Base-by-base conservation (phyloP, 2,888 invertebrate species). In the Cantharis nigra region DNA sequence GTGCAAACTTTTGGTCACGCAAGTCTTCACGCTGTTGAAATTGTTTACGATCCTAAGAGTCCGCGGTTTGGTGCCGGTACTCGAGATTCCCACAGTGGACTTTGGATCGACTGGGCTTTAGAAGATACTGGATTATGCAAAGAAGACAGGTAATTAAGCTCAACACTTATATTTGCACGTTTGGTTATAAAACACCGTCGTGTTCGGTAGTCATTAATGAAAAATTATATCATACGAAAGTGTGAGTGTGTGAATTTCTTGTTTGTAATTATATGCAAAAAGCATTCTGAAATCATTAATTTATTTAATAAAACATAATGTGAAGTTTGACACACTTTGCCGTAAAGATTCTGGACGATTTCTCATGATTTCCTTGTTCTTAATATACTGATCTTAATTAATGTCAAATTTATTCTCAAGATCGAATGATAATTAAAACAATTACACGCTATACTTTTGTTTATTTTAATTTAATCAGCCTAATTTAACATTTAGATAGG, bases 101-200 rank as follows among this genome's bases (percentile, higher is more conserved):
- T 93, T 18, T 93, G 91, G 86, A 91, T 97, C 63, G 96, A 96
- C 82, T 96, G 97, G 96, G 93, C 95, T 0, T 90, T 94, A 5
- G 96, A 96, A 83, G 93, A 94, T 82, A 92, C 94, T 63, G 92
- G 92, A 2, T 89, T 97, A 70, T 92, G 91, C 83, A 92, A 94
- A 83, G 96, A 95, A 62, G 97, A 97, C 90, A 86, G 88, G 88
- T 88, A 81, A 84, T 23, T 18, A 64, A 64, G 13, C 64, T 64
- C 13, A 64, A 64, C 64, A 49, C n/a, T 49, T 49, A 49, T n/a
- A 49, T 49, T n/a, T 49, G 49, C 49, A 49, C n/a, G 49, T 49
- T 49, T n/a, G 13, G n/a, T 49, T 49, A 13, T 33, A 33, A 33
- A 33, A 33, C 13, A 33, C 11, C 13, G 33, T 13, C 13, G 11